Evolutionary conservation across 2,888 invertebrate species (phyloP), one percentile per base, ranked within the genome.

Genomic region (Camptogramma bilineatum): DNA sequence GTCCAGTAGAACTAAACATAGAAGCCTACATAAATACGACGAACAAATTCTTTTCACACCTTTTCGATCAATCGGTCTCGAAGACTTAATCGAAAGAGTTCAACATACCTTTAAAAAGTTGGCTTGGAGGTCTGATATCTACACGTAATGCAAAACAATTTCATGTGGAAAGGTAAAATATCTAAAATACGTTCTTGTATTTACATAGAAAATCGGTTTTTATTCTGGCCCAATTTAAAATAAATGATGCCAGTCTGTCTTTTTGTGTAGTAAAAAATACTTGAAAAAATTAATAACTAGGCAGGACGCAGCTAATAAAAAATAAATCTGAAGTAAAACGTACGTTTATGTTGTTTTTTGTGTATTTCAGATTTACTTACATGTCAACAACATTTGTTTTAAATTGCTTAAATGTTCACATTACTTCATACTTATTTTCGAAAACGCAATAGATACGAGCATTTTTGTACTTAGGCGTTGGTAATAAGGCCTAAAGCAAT

Each of bases 1-100:
- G 58, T 58, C 58, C 58, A 58, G 28, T 58, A 52, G 42, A 44
- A 51, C 44, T 44, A 42, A 42, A 28, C 28, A 46, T 31, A 31
- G 28, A 46, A 44, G 24, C 17, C 28, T 44, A 24, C 13, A 47
- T 47, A 18, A 39, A 39, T 39, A 39, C 34, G 34, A 47, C 18
- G 48, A 48, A 48, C 21, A 48, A 0, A 19, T 19, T 4, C 4
- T 48, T 21, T 48, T 48, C 48, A 21, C 19, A 5, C 7, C 17
- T 10, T 18, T 39, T 19, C 18, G 52, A 19, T n/a, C n/a, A n/a
- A n/a, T n/a, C n/a, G n/a, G n/a, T n/a, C n/a, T n/a, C 5, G 10
- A 9, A 9, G 18, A 46, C 54, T 39, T 13, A 34, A 10, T 3
- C 34, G 13, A 13, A 13, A 34, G 9, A 39, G 13, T 10, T 0